Base-by-base conservation (phyloP, 2,113 vertebrate species). In the Nestor notabilis region DNA sequence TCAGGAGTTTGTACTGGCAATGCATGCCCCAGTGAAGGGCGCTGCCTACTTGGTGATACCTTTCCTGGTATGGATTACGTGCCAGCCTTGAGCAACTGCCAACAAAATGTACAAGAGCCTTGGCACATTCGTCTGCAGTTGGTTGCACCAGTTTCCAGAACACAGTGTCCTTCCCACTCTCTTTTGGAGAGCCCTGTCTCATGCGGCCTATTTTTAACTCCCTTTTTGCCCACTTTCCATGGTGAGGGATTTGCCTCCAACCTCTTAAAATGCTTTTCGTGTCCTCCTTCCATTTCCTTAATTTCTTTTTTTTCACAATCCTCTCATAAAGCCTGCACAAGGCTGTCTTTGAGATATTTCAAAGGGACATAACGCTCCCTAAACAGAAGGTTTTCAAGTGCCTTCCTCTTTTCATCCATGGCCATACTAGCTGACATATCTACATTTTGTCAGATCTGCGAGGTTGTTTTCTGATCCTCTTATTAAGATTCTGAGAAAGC, bases 171-270 rank as follows among this genome's bases (percentile, higher is more conserved):
- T 97, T 91, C 89, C 83, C n/a, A 0, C 37, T 95, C 39, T 89
- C 81, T 89, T 95, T 97, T 0, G 81, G 81, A 94, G 87, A 87
- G 78, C 25, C 39, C 61, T 84, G 87, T 91, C 84, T 89, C 70
- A 72, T 84, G 87, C 81, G 91, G 66, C 69, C 91, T 96, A 95
- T 95, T 96, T 96, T 97, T 96, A 96, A 87, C 80, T 93, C 37
- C 65, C 31, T 87, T 91, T 94, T 89, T 87, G 74, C 84, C 81
- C 77, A 13, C 72, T 89, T 55, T 83, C 50, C 1, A 0, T 75
- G 65, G 56, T 60, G 81, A 33, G 41, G 46, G 10, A 33, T 83
- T 94, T 91, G 81, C 91, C 64, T 95, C 69, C 60, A 91, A 55
- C 50, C 10, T 95, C 70, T 96, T 97, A 72, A 96, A 95, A 94